phyloP scores from a whole-genome alignment of 37 sponge, comb jelly and placozoan genomes.

The Petrosia ficiformis region DNA sequence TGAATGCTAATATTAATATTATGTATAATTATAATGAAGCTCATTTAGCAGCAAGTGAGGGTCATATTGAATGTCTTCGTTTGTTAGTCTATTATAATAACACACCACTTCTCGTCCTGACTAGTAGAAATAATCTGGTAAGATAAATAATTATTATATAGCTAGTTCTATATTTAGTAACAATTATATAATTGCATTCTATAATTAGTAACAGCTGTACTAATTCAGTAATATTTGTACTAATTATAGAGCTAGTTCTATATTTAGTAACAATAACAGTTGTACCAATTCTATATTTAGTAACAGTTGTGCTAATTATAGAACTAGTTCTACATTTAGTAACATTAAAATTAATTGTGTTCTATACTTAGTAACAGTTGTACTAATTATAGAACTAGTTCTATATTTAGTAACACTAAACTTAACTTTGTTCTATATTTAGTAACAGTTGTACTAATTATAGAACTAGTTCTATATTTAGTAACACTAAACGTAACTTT shows the following conservation, averaged over 20 bases:
- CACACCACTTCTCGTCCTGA: slow-evolving; percentile 27
- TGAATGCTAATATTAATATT: too few species aligned
- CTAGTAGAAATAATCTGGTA: slow-evolving; percentile 66
- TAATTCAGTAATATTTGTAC: slow-evolving; percentile 46
- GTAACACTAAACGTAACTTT: too few species aligned
- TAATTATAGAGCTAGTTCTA: neutral
- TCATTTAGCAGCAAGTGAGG: slow-evolving; percentile 81
- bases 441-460: too few species aligned
- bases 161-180: neutral
- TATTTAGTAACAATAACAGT: neutral
- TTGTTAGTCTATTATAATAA: slow-evolving; percentile 37
- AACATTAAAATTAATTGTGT: slow-evolving; percentile 58
- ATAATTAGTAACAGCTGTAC: too few species aligned
- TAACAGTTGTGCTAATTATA: slow-evolving; percentile 1
- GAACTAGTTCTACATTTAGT: neutral
- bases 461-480: too few species aligned
- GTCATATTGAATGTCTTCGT: slow-evolving; percentile 69
- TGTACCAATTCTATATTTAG: slow-evolving; percentile 74
- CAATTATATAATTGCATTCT: too few species aligned
- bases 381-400: neutral
- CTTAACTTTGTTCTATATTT: too few species aligned
- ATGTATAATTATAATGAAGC: slow-evolving; percentile 45
- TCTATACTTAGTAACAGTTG: slow-evolving; percentile 43
- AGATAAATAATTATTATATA: neutral
- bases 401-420: too few species aligned